Percentiles rank a stretch among this genome's conserved stretches.
Conservation (phyloP, 1,140 invertebrate species). For the Panonychus citri region DNA sequence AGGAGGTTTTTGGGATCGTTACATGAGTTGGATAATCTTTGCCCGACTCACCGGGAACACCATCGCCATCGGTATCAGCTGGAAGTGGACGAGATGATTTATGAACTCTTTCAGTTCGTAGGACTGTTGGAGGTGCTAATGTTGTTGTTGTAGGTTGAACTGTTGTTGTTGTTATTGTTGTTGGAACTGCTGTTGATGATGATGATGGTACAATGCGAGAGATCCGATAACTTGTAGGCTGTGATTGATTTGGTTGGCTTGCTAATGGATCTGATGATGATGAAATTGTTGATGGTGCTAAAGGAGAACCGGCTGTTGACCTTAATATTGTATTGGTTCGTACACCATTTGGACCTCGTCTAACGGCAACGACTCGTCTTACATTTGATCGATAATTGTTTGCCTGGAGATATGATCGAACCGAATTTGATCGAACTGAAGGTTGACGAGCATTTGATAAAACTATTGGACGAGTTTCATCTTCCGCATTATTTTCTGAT, state of each 20-base stretch:
- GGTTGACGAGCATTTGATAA: too few species aligned
- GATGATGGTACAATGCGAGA: not conserved
- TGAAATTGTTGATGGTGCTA: not conserved
- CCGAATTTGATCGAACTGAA: too few species aligned
- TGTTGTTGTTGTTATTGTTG: not conserved
- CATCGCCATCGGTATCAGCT: slow-evolving; percentile 13
- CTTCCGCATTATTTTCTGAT: too few species aligned
- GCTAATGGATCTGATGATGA: not conserved
- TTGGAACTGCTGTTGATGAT: not conserved
- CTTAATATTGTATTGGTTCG: not conserved
- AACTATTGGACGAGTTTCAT: too few species aligned
- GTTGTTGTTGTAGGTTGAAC: not conserved
- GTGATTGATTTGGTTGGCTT: not conserved
- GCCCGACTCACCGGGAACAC: slow-evolving; percentile 15
- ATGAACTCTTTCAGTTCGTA: not conserved
- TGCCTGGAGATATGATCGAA: too few species aligned
- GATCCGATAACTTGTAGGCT: not conserved
- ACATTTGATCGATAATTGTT: too few species aligned
- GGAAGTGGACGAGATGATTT: slow-evolving; percentile 1
- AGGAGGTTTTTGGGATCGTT: slow-evolving; percentile 19
- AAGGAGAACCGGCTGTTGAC: too few species aligned
- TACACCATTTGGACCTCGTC: not conserved
- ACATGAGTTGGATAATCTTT: slow-evolving; percentile 14
- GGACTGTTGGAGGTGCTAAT: not conserved
- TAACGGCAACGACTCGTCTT: too few species aligned